Conservation (phyloP, 2,113 vertebrate species). For the Todiramphus chloris region DNA sequence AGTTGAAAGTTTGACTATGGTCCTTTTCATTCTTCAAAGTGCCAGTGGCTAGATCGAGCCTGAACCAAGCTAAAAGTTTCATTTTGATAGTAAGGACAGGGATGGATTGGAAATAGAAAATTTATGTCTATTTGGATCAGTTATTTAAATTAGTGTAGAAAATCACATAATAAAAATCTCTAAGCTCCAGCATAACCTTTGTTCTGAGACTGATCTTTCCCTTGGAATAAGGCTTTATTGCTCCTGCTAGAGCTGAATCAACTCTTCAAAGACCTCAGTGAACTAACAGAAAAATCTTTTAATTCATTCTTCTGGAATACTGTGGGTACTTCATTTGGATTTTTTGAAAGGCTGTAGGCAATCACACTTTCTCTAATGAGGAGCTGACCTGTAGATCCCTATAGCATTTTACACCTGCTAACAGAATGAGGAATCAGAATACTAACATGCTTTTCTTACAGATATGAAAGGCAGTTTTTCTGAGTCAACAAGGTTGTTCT, state of each 20-base stretch:
- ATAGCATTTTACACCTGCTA: background rate
- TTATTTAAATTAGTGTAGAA: background rate
- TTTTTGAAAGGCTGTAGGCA: background rate
- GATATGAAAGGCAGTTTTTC: background rate
- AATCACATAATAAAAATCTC: background rate
- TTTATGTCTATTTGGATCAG: background rate
- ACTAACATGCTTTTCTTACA: background rate
- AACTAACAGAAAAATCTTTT: background rate
- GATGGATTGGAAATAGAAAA: background rate
- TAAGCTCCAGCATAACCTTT: background rate
- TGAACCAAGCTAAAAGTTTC: background rate
- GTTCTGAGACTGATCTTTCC: background rate
- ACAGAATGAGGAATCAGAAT: background rate
- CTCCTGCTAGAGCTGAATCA: background rate
- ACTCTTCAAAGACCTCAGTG: background rate
- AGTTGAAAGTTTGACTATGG: background rate
- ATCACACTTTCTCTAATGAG: background rate
- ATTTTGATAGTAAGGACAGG: background rate
- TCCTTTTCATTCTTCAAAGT: background rate
- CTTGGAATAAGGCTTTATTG: background rate
- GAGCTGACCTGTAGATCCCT: background rate
- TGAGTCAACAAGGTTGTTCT: background rate
- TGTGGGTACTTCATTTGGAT: background rate
- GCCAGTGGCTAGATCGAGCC: background rate
- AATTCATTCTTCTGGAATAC: background rate